Base-by-base conservation (phyloP, 2,888 invertebrate species). In the Spodoptera picta region DNA sequence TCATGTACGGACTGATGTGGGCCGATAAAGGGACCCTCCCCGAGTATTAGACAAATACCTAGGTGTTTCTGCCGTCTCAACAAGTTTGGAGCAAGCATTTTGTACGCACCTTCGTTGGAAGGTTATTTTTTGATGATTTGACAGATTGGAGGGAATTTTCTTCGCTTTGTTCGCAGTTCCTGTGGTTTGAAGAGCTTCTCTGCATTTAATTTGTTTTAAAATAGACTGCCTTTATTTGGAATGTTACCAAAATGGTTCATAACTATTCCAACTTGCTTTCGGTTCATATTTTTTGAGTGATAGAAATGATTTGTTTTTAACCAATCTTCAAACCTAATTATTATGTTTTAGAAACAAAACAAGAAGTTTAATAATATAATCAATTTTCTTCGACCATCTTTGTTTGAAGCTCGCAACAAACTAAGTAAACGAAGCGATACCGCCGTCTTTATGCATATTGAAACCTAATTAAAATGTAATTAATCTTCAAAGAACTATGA, bases 1-100 rank as follows among this genome's bases (percentile, higher is more conserved):
- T 87, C 87, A 79, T 86, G 87, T 86, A 67, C 83, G 85, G 85
- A 82, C 84, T 84, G 87, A 90, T 88, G 84, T 80, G 72, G 82
- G 72, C 36, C 60, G 81, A 84, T 83, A 83, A 83, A 75, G 70
- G 77, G 75, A 75, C 81, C 82, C 79, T 80, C 73, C 78, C 70
- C 65, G 65, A 72, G 72, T 75, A 81, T 83, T 83, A 85, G 83
- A 83, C 81, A 83, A 85, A 86, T 86, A 80, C 76, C 65, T 80
- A 75, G 80, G 75, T 74, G 79, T 80, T 81, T 81, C 58, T 72
- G 66, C 65, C 41, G 46, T 19, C 61, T 66, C 43, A 51, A 50
- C 65, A 64, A 60, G 66, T 66, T 70, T 72, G 19, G 57, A 47
- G 49, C 52, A 54, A 69, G 51, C 50, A 44, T 62, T 68, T 65